Evolutionary conservation across 37 sponge, comb jelly and placozoan species (phyloP).

Genomic region (Tethya wilhelma): DNA sequence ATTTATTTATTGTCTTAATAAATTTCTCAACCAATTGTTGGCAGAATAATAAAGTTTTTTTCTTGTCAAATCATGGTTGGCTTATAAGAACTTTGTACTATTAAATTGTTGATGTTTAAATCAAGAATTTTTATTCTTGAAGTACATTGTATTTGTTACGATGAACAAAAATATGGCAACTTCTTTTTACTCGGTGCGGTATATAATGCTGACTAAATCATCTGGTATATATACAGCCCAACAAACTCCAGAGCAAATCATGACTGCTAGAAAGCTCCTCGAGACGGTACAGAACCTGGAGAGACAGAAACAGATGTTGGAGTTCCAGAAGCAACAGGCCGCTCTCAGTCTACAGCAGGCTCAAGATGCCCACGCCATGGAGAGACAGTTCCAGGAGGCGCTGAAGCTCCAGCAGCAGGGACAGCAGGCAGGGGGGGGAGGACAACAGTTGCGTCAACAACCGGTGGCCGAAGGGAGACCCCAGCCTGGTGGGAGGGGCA

Average conservation of each 20-base stretch:
- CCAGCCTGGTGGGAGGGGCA: background rate
- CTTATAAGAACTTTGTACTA: no score
- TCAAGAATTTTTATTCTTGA: no score
- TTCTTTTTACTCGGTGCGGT: no score
- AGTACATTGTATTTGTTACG: no score
- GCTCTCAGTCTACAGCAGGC: slow-evolving; percentile 1
- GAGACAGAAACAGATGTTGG: slow-evolving; percentile 46
- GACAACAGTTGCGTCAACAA: slow-evolving; percentile 11
- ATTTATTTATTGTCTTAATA: no score
- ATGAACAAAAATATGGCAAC: no score
- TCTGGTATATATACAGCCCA: slow-evolving; percentile 19
- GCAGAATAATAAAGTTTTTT: no score
- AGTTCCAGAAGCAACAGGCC: slow-evolving; percentile 40
- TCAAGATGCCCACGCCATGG: slow-evolving; percentile 7
- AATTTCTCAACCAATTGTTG: no score
- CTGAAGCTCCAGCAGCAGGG: slow-evolving; percentile 41
- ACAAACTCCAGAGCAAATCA: slow-evolving; percentile 11
- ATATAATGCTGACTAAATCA: no score
- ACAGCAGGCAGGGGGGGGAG: background rate
- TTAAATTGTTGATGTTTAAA: no score
- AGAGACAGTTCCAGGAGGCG: slow-evolving; percentile 23
- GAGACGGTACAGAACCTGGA: slow-evolving; percentile 37
- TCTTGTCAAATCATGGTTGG: no score
- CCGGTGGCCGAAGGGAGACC: no score
- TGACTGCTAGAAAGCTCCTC: slow-evolving; percentile 3